phyloP scores from a whole-genome alignment of 2,797 vertebrate species.

The Lagocephalus sceleratus region DNA sequence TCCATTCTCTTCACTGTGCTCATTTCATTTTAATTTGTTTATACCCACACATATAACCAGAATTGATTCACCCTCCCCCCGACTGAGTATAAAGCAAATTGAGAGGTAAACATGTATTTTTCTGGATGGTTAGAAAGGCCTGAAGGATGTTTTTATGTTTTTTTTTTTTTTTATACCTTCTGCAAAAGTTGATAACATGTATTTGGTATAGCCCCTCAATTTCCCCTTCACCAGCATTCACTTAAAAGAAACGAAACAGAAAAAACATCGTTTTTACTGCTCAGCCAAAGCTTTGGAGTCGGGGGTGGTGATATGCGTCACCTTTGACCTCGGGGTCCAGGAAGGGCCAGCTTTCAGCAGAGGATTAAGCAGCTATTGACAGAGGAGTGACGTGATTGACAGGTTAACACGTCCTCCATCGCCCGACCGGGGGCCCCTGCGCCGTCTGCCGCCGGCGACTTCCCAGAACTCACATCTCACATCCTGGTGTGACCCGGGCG shows the following conservation, averaged over 20 bases:
- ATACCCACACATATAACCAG: slow-evolving; percentile 50
- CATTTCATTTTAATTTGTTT: slow-evolving; percentile 73
- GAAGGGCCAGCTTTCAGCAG: slow-evolving; percentile 56
- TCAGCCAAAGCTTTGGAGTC: slow-evolving; percentile 14
- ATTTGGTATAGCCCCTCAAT: slow-evolving; percentile 35
- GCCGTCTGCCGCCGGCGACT: slow-evolving; percentile 41
- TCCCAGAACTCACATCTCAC: slow-evolving; percentile 62
- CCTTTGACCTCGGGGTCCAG: slow-evolving; percentile 53
- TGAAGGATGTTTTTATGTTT: slow-evolving; percentile 48
- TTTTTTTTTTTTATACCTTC: too few species aligned
- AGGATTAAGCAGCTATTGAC: slow-evolving; percentile 69
- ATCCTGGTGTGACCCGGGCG: slow-evolving; percentile 50
- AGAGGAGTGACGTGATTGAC: slow-evolving; percentile 69
- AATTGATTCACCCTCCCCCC: slow-evolving; percentile 52
- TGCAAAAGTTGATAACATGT: slow-evolving; percentile 44
- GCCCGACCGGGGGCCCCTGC: slow-evolving; percentile 52
- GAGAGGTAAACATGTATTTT: slow-evolving; percentile 3
- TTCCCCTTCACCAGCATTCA: slow-evolving; percentile 43
- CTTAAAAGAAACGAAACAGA: slow-evolving; percentile 31
- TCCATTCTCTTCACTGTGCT: slow-evolving; percentile 65
- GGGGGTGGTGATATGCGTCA: slow-evolving; percentile 38
- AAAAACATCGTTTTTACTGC: slow-evolving; percentile 64
- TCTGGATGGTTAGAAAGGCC: slow-evolving; percentile 30
- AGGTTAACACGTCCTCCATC: slow-evolving; percentile 54
- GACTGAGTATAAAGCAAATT: slow-evolving; percentile 25